Evolutionary conservation across 2,797 vertebrate genomes (phyloP).

Genomic region (Siniperca scherzeri): DNA sequence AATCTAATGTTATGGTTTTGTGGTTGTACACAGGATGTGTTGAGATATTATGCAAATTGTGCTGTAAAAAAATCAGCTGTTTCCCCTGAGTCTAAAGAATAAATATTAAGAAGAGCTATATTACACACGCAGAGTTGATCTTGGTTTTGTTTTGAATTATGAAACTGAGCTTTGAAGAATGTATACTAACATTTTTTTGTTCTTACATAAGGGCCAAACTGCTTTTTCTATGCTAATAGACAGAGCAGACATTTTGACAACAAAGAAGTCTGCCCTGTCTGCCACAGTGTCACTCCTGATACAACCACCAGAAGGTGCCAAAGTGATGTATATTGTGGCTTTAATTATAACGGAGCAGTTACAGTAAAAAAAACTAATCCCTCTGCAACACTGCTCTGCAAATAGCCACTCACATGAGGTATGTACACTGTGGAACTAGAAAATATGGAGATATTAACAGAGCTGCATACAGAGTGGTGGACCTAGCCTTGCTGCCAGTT

Average conservation of each 20-base stretch:
- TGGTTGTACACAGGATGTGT: slow-evolving; percentile 98
- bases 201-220: not conserved
- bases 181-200: not conserved
- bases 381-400: not conserved
- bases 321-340: not conserved
- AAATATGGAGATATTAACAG: too few species aligned
- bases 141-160: slow-evolving; percentile 41
- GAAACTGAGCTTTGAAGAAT: not conserved
- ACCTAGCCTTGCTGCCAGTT: not conserved
- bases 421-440: not conserved
- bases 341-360: not conserved
- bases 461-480: too few species aligned
- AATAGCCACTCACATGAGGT: slow-evolving; percentile 6
- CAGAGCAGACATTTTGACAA: not conserved
- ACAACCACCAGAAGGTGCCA: slow-evolving; percentile 14
- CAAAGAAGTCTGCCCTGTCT: not conserved
- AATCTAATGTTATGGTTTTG: slow-evolving; percentile 94
- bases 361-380: not conserved
- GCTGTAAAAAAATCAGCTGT: slow-evolving; percentile 91
- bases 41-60: slow-evolving; percentile 97
- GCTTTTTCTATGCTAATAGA: not conserved
- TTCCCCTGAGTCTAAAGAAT: slow-evolving; percentile 92
- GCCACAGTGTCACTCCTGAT: not conserved
- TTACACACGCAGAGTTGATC: slow-evolving; percentile 69
- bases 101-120: slow-evolving; percentile 94